A percentile compares a stretch with the other conserved stretches of the same genome.
phyloP scores from a whole-genome alignment of 2,797 vertebrate species.

The Pseudomugil gertrudae region DNA sequence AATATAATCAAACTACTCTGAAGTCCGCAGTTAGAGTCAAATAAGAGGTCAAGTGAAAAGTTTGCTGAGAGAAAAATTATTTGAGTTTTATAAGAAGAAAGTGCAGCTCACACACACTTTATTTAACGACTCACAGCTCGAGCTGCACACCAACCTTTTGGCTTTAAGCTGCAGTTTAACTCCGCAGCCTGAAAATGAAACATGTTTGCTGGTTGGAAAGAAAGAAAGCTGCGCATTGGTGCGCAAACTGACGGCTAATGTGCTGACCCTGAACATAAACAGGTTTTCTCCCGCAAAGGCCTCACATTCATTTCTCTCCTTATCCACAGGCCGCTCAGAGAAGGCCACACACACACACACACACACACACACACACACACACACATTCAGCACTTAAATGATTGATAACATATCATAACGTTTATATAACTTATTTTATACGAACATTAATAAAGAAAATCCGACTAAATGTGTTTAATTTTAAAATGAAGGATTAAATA shows the following conservation, averaged over 20 bases:
- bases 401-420: too few species aligned
- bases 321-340: slow-evolving; percentile 41
- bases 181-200: not conserved
- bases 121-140: not conserved
- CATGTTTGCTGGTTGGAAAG: not conserved
- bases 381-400: slow-evolving; percentile 5
- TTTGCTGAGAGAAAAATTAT: not conserved
- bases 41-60: slow-evolving; percentile 2
- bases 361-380: not conserved
- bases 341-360: slow-evolving; percentile 37
- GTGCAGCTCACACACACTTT: not conserved
- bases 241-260: not conserved
- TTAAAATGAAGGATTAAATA: not conserved
- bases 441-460: not conserved
- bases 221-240: not conserved
- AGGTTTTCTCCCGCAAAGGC: slow-evolving; percentile 11
- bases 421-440: not conserved
- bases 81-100: not conserved
- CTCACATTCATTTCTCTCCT: slow-evolving; percentile 1
- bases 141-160: not conserved
- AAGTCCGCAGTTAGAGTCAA: slow-evolving; percentile 18
- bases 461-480: not conserved
- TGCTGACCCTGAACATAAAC: not conserved
- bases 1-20: too few species aligned
- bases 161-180: not conserved